Percentiles rank a stretch among this genome's conserved stretches.
Evolutionary conservation across 2,113 vertebrate genomes (phyloP).

Genomic region (Corythornis vintsioides): DNA sequence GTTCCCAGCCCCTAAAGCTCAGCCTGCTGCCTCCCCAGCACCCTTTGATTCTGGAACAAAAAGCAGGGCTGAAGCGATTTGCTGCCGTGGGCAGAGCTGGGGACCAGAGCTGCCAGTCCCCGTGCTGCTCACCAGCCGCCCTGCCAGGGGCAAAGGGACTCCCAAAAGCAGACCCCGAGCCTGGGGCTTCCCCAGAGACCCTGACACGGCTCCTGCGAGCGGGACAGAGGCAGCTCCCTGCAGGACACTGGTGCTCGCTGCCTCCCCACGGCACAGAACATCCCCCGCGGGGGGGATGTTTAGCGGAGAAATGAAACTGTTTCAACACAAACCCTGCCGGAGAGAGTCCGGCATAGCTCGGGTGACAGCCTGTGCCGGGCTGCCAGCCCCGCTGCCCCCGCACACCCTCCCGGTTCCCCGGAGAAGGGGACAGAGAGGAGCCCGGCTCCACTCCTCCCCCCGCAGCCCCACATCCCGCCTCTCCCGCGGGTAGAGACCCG

Average conservation of each 20-base stretch:
- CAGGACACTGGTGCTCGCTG: rapidly evolving
- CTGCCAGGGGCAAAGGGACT: rapidly evolving
- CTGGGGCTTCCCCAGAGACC: neutral
- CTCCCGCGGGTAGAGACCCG: too few species aligned
- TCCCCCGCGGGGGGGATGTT: rapidly evolving
- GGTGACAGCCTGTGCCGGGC: rapidly evolving
- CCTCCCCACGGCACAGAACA: neutral
- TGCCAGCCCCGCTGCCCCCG: neutral
- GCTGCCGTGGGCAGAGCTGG: neutral
- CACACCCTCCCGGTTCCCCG: neutral
- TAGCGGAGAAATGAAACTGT: rapidly evolving
- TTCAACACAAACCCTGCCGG: rapidly evolving
- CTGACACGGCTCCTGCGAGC: rapidly evolving
- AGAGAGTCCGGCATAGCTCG: rapidly evolving
- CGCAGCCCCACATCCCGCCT: neutral
- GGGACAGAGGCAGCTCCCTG: rapidly evolving
- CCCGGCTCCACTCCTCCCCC: too few species aligned
- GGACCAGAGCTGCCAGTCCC: too few species aligned
- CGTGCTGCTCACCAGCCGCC: rapidly evolving
- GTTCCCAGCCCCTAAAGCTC: rapidly evolving
- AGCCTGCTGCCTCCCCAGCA: neutral
- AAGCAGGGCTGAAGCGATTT: neutral
- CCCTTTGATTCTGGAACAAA: rapidly evolving
- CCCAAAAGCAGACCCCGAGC: rapidly evolving
- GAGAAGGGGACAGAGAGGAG: too few species aligned